phyloP scores from a whole-genome alignment of 2,797 vertebrate species.

The Lophotriccus pileatus region DNA sequence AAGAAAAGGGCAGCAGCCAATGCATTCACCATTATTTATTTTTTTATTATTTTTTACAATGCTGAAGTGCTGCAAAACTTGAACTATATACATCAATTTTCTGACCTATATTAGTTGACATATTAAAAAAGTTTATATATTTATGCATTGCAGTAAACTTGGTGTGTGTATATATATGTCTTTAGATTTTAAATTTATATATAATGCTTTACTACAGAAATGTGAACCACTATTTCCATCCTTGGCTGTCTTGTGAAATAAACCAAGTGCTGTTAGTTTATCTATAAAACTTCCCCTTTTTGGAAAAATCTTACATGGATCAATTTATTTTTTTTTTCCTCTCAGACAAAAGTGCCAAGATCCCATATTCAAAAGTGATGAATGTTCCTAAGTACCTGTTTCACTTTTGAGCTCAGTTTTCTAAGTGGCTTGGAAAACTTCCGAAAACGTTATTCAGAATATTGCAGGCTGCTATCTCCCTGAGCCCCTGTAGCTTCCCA shows the following conservation, averaged over 20 bases:
- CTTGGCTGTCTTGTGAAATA: conserved; percentile 41
- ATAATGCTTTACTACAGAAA: conserved; percentile 56
- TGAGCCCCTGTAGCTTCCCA: neutral
- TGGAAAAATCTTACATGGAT: neutral
- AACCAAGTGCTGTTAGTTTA: conserved; percentile 43
- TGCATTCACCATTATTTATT: conserved; percentile 15
- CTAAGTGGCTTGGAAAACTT: conserved; percentile 8
- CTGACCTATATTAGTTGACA: conserved; percentile 54
- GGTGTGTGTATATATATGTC: conserved; percentile 41
- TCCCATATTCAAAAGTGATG: conserved; percentile 18
- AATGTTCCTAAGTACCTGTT: conserved; percentile 15
- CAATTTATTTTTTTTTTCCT: neutral
- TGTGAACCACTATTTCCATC: conserved; percentile 56
- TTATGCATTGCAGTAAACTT: conserved; percentile 48
- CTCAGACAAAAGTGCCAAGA: conserved; percentile 44
- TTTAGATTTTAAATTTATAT: conserved; percentile 65
- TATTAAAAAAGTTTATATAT: conserved; percentile 54
- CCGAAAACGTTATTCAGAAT: neutral
- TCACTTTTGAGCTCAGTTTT: conserved; percentile 41
- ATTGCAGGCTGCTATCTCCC: conserved; percentile 39
- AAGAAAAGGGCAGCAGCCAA: conserved; percentile 11
- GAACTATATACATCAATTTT: conserved; percentile 64
- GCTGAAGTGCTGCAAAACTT: conserved; percentile 68
- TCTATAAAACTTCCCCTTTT: conserved; percentile 18
- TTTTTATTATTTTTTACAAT: conserved; percentile 19